These are phyloP conservation scores for Pollenia griseotomentosa DNA, from an alignment of 2,888 invertebrate species.

Conservation along the genomic window DNA sequence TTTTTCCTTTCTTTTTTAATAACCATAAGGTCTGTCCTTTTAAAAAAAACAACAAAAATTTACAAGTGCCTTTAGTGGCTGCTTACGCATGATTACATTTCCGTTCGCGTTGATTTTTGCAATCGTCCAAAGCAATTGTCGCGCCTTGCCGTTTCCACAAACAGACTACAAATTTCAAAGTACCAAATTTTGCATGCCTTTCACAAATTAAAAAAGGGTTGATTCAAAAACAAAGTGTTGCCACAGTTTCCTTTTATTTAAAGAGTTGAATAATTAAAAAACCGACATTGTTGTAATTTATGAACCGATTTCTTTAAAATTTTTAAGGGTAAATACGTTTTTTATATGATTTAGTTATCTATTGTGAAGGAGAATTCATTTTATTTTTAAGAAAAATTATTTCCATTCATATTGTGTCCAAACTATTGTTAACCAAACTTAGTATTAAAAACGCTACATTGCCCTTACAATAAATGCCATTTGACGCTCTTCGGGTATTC, in stretches of 20 bases:
- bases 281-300: no score
- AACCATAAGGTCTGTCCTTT: slow-evolving; percentile 55
- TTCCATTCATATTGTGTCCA: no score
- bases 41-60: slow-evolving; percentile 5
- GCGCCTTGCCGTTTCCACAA: slow-evolving; percentile 35
- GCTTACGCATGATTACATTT: slow-evolving; percentile 81
- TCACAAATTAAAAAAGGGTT: slow-evolving; percentile 60
- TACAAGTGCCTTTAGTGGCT: slow-evolving; percentile 67
- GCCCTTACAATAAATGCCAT: no score
- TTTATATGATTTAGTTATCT: no score
- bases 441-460: no score
- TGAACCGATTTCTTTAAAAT: no score
- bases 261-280: background rate
- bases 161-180: slow-evolving; percentile 35
- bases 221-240: slow-evolving; percentile 1
- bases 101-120: slow-evolving; percentile 76
- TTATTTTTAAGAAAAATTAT: no score
- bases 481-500: no score
- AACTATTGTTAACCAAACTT: no score
- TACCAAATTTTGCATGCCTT: slow-evolving; percentile 62
- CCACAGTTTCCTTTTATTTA: background rate
- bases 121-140: slow-evolving; percentile 64
- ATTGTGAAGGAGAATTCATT: no score
- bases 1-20: slow-evolving; percentile 11
- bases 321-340: no score